Evolutionary conservation across 2,797 vertebrate species (phyloP), one percentile per base, ranked within the genome.

Genomic region (Dromococcyx pavoninus): DNA sequence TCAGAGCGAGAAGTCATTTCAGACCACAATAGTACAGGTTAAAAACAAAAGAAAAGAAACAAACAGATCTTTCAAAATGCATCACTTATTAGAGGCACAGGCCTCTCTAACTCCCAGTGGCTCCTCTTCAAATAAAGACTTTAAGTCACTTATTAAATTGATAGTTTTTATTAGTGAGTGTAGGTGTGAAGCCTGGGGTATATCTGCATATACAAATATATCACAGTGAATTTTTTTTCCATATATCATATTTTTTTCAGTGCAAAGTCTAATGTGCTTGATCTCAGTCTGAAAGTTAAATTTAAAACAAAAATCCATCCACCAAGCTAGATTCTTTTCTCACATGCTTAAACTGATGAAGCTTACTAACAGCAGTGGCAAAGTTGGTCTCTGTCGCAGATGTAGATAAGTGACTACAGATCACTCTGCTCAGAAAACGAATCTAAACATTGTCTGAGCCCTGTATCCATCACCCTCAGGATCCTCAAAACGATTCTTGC

Each of bases 181-280:
- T 53, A 93, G 35, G 37, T 50, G 46, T 50, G 65, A 91, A 83
- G 64, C 7, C 35, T 71, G 39, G 17, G 50, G 32, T 56, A 76
- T 0, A 2, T 21, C 0, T 39, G 10, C 50, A 65, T 4, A 11
- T 16, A 60, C 10, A 41, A 51, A 66, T 22, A 23, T 2, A 46
- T 35, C 4, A 15, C 0, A 11, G 18, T 23, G 17, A 70, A 70
- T 5, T 23, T 46, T 33, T 43, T 33, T 48, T 80, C 23, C 13
- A 48, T 23, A 16, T 24, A 35, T 6, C 51, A 54, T 43, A 53
- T 17, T 22, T 72, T 87, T 91, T 72, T 74, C 50, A 46, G 58
- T 17, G 58, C 61, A 58, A 89, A 54, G 30, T 85, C 71, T 71
- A 56, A 37, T 1, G 17, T n/a, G 27, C 64, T 66, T 72, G 28